Base-by-base conservation (phyloP, 2,888 invertebrate genomes). In the Spatulosminthurus flaviceps region DNA sequence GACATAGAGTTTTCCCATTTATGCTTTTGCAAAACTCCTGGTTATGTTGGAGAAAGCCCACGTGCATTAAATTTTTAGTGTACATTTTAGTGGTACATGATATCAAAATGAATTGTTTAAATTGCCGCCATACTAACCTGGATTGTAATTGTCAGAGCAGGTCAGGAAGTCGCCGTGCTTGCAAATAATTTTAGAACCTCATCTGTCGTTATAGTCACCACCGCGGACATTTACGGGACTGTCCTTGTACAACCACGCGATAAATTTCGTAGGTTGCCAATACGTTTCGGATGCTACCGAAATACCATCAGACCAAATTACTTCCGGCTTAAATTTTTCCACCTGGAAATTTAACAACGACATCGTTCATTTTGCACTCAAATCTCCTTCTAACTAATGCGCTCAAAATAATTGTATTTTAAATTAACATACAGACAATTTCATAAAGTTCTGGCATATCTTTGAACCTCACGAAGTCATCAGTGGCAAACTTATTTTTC, bases 1-100 rank as follows among this genome's bases (percentile, higher is more conserved):
- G 97, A 96, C 90, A 97, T 93, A 24, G 94, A 94, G 87, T 97
- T 97, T 88, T 98, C 98, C 96, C 97, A 98, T 88, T 98, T 98
- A 86, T 95, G 95, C 0, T 87, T 82, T 85, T 91, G 91, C 13
- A 93, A 88, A 16, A 90, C 88, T 64, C 92, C 92, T 92, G 83
- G 70, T 84, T 85, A 64, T n/a, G 2, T 22, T 9, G n/a, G n/a
- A n/a, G n/a, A n/a, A n/a, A n/a, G n/a, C n/a, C n/a, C n/a, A n/a
- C n/a, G n/a, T n/a, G n/a, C n/a, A n/a, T n/a, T n/a, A n/a, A 41
- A 41, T 41, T 41, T 41, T 41, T 41, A 13, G 41, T 41, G 41
- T 61, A 13, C 7, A 13, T 61, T 61, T 13, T 21, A n/a, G 5
- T 61, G 7, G 9, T 61, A n/a, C 61, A 61, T 7, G 7, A 61